Conservation (phyloP, 2,797 vertebrate genomes). For the Benthosema pterotum region DNA sequence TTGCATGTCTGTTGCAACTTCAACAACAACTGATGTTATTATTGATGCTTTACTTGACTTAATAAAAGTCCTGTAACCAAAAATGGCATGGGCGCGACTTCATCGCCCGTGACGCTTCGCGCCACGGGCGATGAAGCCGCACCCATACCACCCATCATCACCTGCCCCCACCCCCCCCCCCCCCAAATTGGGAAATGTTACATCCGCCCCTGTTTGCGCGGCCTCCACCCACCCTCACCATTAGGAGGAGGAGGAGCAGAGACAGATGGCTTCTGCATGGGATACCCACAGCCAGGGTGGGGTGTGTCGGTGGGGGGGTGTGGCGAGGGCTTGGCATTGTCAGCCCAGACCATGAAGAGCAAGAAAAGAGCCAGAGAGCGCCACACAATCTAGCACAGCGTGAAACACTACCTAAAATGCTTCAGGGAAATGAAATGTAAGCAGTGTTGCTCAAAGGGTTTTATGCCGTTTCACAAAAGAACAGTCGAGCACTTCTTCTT, state of each 20-base stretch:
- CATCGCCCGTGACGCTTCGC: no score
- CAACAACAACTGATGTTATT: no score
- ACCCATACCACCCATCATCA: no score
- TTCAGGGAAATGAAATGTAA: conserved; percentile 62
- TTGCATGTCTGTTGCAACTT: no score
- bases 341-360: conserved; percentile 53
- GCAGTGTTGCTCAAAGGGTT: conserved; percentile 56
- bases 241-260: conserved; percentile 62
- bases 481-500: conserved; percentile 27
- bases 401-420: conserved; percentile 67
- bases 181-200: no score
- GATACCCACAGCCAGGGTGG: conserved; percentile 74
- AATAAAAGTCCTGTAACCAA: no score
- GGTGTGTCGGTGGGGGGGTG: conserved; percentile 51
- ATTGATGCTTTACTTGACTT: no score
- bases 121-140: no score
- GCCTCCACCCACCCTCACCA: conserved; percentile 75
- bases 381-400: conserved; percentile 59
- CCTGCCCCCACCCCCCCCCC: no score
- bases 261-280: conserved; percentile 81
- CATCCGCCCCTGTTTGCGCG: no score
- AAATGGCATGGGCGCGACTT: no score
- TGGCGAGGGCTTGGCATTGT: conserved; percentile 68
- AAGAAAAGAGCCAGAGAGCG: conserved; percentile 60
- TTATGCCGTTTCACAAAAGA: conserved; percentile 42